phyloP scores from a whole-genome alignment of 2,888 invertebrate genomes.

The Xanthia togata region DNA sequence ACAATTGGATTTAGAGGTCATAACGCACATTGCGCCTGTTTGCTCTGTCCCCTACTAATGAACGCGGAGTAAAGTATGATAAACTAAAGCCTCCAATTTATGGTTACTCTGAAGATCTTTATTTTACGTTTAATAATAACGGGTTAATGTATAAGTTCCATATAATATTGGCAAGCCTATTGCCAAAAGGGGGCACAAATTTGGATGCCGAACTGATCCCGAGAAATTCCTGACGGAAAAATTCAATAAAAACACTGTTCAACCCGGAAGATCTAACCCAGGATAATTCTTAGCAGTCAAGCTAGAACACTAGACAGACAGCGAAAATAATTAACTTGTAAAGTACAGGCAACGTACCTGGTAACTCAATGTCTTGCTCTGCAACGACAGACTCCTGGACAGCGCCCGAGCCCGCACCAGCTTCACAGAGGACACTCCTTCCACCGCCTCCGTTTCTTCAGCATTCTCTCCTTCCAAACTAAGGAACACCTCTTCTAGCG shows the following conservation, averaged over 20 bases:
- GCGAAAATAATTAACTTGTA: neutral
- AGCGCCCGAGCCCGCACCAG: slow-evolving; percentile 93
- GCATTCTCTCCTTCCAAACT: slow-evolving; percentile 93
- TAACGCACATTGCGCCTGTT: neutral
- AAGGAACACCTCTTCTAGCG: slow-evolving; percentile 95
- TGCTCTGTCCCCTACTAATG: no score
- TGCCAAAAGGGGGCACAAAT: neutral
- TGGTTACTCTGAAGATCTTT: neutral
- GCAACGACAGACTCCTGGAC: slow-evolving; percentile 93
- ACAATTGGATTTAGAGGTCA: neutral
- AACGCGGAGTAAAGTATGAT: no score
- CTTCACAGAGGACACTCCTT: slow-evolving; percentile 94
- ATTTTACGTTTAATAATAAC: neutral
- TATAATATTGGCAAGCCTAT: neutral
- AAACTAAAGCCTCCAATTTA: no score
- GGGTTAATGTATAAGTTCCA: neutral
- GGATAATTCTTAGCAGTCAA: neutral
- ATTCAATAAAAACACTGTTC: neutral
- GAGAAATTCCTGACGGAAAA: neutral
- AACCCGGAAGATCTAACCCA: no score
- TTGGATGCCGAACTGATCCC: no score
- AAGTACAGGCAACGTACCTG: slow-evolving; percentile 78
- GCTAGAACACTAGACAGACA: no score
- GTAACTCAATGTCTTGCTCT: slow-evolving; percentile 94
- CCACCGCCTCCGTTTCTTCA: slow-evolving; percentile 92